A percentile compares a stretch with the other conserved stretches of the same genome.
Conservation (phyloP, 2,888 invertebrate genomes). For the Coelopa pilipes region DNA sequence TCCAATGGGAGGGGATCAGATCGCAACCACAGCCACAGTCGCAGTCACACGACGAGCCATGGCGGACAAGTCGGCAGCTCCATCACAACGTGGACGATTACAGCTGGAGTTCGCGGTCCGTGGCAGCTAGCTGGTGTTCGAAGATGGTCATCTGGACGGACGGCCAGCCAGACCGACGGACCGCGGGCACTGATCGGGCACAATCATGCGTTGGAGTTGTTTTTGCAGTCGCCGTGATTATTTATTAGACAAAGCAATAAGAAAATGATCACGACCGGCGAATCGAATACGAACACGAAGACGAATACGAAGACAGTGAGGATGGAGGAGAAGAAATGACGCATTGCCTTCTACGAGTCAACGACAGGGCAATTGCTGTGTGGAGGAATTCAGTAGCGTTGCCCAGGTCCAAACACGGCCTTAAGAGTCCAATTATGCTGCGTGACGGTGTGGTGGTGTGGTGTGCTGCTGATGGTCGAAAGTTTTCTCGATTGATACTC, state of each 20-base stretch:
- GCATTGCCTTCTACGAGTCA: constrained; percentile 13
- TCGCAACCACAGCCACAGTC: no score
- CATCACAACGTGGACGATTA: not conserved
- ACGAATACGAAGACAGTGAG: not conserved
- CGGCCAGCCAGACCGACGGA: not conserved
- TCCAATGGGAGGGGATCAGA: not conserved
- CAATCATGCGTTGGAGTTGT: constrained; percentile 15
- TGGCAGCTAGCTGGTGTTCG: not conserved
- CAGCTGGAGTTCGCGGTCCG: not conserved
- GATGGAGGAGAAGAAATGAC: not conserved
- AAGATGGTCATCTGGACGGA: constrained; percentile 18
- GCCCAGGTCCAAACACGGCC: constrained; percentile 4
- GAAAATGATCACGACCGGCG: constrained; percentile 25
- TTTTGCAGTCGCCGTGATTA: constrained; percentile 14
- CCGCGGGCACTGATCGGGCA: constrained; percentile 1
- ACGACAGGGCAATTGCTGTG: not conserved
- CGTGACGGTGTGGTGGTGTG: not conserved
- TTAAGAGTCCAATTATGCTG: constrained; percentile 17
- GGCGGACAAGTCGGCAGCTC: not conserved
- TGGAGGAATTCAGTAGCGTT: constrained; percentile 15
- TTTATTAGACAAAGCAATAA: constrained; percentile 29
- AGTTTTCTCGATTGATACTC: constrained; percentile 29
- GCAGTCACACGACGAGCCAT: no score
- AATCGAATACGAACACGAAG: not conserved
- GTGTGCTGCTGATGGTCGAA: constrained; percentile 17